Conservation (phyloP, 1,140 invertebrate genomes). For the Zaprionus taronus region DNA sequence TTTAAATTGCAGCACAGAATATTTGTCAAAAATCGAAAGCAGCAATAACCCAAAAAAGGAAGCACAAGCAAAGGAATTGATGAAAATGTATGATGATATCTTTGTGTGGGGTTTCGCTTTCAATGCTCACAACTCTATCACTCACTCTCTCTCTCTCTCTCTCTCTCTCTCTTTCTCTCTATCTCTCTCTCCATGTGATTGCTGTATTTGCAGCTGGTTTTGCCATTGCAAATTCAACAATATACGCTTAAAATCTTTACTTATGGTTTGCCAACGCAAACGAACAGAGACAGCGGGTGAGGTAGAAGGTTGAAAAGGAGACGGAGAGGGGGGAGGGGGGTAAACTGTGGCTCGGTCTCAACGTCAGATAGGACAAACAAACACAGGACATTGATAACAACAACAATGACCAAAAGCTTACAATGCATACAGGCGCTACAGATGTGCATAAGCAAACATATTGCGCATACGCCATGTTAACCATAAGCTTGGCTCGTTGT, state of each 20-base stretch:
- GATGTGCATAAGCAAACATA: constrained; percentile 68
- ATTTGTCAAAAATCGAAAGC: constrained; percentile 19
- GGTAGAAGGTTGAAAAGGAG: not conserved
- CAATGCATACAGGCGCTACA: constrained; percentile 35
- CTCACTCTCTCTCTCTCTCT: not conserved
- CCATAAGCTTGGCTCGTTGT: constrained; percentile 78
- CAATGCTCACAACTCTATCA: not conserved
- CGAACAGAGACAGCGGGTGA: constrained; percentile 17
- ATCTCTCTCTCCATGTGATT: constrained; percentile 4
- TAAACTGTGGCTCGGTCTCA: constrained; percentile 38
- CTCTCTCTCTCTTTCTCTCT: not conserved
- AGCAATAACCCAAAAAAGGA: not conserved
- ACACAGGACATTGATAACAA: constrained; percentile 19
- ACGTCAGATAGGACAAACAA: constrained; percentile 33
- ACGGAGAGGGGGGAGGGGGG: not conserved
- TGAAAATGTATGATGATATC: constrained; percentile 50
- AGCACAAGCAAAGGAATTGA: constrained; percentile 2
- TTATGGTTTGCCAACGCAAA: constrained; percentile 70
- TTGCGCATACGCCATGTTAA: constrained; percentile 80
- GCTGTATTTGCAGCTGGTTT: constrained; percentile 30
- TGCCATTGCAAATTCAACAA: constrained; percentile 48
- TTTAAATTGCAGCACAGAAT: constrained; percentile 13
- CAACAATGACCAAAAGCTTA: constrained; percentile 43
- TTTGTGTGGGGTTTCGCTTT: constrained; percentile 22
- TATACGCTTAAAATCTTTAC: constrained; percentile 79